Percentiles rank a stretch among this genome's conserved stretches.
These are phyloP conservation scores for Galbula dea DNA, from an alignment of 2,113 vertebrate genomes.

Conservation along the genomic window DNA sequence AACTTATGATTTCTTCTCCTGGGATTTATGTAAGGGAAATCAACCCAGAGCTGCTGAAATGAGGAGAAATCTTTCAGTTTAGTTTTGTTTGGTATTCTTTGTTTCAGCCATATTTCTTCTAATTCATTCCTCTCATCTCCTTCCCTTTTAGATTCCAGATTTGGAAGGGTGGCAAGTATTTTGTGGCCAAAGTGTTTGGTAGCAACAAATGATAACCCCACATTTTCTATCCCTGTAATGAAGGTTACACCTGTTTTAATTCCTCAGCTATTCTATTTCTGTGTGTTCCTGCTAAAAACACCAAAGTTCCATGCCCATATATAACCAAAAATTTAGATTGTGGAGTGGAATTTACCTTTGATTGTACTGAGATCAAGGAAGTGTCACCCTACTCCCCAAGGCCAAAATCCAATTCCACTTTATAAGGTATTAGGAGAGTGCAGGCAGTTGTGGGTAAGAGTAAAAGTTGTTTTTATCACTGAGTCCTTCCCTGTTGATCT, in stretches of 20 bases:
- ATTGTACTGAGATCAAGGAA: not conserved
- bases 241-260: not conserved
- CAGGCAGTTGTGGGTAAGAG: not conserved
- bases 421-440: not conserved
- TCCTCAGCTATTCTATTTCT: not conserved
- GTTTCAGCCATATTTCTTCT: not conserved
- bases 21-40: not conserved
- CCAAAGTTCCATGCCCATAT: not conserved
- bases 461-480: not conserved
- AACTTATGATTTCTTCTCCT: not conserved
- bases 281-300: not conserved
- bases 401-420: not conserved
- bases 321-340: not conserved
- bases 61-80: not conserved
- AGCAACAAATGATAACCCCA: not conserved
- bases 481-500: not conserved
- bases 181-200: not conserved
- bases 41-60: not conserved
- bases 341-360: not conserved
- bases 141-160: not conserved
- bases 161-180: not conserved
- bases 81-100: not conserved
- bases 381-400: not conserved
- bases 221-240: not conserved
- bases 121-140: not conserved